Evolutionary conservation across 2,888 invertebrate species (phyloP), one percentile per base, ranked within the genome.

Genomic region (Lochmaea capreae): DNA sequence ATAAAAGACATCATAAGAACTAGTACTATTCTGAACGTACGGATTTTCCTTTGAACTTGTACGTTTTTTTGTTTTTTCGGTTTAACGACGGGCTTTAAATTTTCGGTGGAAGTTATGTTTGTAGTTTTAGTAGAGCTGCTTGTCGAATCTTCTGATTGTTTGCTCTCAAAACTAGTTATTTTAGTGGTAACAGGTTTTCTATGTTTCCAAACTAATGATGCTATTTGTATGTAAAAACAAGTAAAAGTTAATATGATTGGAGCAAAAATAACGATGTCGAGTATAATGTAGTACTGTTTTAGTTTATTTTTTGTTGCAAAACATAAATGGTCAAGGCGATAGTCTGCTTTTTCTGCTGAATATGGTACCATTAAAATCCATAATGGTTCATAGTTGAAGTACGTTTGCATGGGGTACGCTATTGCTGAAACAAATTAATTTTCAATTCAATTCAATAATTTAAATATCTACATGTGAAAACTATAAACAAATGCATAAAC

Each of bases 1-100:
- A 89, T 84, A 79, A 91, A 91, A 10, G 89, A 86, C 0, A 88
- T 78, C 84, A 91, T 91, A 72, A 91, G 83, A 5, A 89, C 83
- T 18, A 91, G 81, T 54, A 92, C 89, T 11, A 91, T 87, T 75
- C 87, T 88, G 71, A 91, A 90, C 73, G 91, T 91, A 67, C 90
- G 87, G 2, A 89, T 86, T 81, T 91, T 91, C 4, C 89, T 75
- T 69, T 84, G 81, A n/a, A 83, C 81, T 68, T 80, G 81, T 1
- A 83, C 71, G 70, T 82, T 85, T 68, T 80, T 82, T 39, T 74
- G 79, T 57, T 81, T 81, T 67, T 79, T 82, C 2, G 71, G 26
- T 54, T 77, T 78, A 16, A 57, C n/a, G 5, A 49, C 76, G n/a
- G 67, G 72, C 52, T 76, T 74, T 2, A 72, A 5, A 58, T 74